Evolutionary conservation across 2,888 invertebrate species (phyloP), one percentile per base, ranked within the genome.

Genomic region (Disparrhopalites patrizii): DNA sequence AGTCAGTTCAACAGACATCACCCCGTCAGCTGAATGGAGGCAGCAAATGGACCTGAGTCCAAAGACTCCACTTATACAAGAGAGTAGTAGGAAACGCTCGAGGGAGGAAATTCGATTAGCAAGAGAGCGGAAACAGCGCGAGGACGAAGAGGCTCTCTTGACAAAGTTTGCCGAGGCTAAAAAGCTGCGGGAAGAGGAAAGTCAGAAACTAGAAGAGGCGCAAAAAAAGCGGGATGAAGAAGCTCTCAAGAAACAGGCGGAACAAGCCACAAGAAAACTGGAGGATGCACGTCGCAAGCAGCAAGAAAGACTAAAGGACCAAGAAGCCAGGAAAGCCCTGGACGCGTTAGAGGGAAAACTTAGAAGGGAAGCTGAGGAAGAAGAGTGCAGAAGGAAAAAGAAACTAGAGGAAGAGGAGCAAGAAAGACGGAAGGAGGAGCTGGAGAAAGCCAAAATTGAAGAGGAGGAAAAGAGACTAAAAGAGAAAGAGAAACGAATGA

Each of bases 371-470:
- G 57, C 30, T 5, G 36, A 57, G 38, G 18, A 40, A 20, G 30
- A 60, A 30, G 30, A 25, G 20, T 36, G 36, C 36, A 36, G 36
- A 10, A 36, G 7, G 36, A 36, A 47, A 23, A 47, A 23, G 47
- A 47, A 47, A 47, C 43, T 54, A 28, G 47, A 31, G 18, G 55
- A 57, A 38, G 56, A 57, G 25, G 40, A 57, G 18, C 36, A 40
- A 10, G 25, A 8, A 52, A 52, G 28, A 18, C 10, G 23, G 10
- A 13, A 38, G 27, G 56, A 36, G n/a, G n/a, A n/a, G n/a, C n/a
- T n/a, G 27, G 52, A 27, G 30, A 25, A 52, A 30, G 30, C 1
- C 3, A 52, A 52, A 13, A 25, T 25, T 2, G 27, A 15, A 3
- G 18, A 50, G 15, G 33, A 56, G 15, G 55, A 55, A 31, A 52